phyloP scores from a whole-genome alignment of 2,888 invertebrate species.

The Drosophila rellima region DNA sequence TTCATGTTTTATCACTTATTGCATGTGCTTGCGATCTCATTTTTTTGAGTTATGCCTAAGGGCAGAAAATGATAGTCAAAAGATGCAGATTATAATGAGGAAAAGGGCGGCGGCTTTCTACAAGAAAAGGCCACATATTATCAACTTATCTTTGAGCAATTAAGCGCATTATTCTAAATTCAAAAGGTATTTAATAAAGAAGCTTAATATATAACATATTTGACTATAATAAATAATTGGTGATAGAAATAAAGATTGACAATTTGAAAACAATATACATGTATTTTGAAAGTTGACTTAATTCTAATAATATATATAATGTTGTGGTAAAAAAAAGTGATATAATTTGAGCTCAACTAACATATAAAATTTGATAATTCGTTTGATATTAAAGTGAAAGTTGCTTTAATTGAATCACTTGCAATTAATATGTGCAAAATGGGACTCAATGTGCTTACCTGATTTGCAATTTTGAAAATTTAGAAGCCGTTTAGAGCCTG shows the following conservation, averaged over 20 bases:
- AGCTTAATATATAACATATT: too few species aligned
- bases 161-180: too few species aligned
- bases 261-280: too few species aligned
- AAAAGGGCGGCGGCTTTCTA: too few species aligned
- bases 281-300: not conserved
- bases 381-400: slow-evolving; percentile 1
- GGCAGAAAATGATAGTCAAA: too few species aligned
- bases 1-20: too few species aligned
- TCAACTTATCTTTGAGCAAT: too few species aligned
- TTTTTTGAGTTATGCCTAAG: too few species aligned
- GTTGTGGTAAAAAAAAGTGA: not conserved
- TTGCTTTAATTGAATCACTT: slow-evolving; percentile 17
- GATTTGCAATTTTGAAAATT: slow-evolving; percentile 32
- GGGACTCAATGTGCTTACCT: slow-evolving; percentile 48
- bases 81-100: too few species aligned
- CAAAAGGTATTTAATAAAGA: too few species aligned
- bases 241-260: not conserved
- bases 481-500: slow-evolving; percentile 12
- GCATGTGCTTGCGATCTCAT: too few species aligned
- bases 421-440: slow-evolving; percentile 5
- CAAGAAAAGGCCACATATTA: too few species aligned
- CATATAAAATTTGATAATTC: not conserved
- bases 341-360: not conserved
- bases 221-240: not conserved
- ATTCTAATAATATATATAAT: not conserved